phyloP scores from a whole-genome alignment of 2,113 vertebrate species.

The Boulengeromyrus knoepffleri region DNA sequence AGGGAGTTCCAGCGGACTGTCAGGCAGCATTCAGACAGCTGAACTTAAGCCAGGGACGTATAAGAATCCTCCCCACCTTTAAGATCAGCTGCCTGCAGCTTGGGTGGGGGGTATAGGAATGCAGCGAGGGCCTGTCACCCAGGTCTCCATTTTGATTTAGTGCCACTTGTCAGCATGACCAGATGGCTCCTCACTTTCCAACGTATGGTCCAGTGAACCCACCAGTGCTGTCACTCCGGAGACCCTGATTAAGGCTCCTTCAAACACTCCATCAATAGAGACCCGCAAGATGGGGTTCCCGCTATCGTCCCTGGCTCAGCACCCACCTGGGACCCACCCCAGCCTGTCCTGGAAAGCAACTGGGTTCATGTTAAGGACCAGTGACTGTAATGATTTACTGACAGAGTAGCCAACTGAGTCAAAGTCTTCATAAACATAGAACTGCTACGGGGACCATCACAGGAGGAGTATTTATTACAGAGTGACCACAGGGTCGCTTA shows the following conservation, averaged over 20 bases:
- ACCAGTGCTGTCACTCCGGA: slow-evolving; percentile 12
- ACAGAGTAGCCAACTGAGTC: not conserved
- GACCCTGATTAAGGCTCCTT: not conserved
- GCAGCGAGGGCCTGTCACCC: not conserved
- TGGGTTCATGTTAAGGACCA: not conserved
- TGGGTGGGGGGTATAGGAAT: not conserved
- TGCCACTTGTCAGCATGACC: slow-evolving; percentile 27
- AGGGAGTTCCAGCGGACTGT: not conserved
- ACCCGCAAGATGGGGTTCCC: not conserved
- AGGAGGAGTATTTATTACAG: not conserved
- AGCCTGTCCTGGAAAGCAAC: not conserved
- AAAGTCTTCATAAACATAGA: not conserved
- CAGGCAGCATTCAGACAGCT: not conserved
- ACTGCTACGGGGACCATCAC: not conserved
- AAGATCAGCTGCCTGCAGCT: slow-evolving; percentile 22
- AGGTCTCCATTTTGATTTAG: slow-evolving; percentile 25
- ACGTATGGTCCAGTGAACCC: not conserved
- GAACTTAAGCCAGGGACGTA: not conserved
- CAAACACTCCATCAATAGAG: not conserved
- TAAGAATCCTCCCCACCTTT: not conserved
- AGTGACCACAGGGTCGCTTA: not conserved
- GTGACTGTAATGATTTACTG: not conserved
- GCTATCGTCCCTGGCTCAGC: not conserved
- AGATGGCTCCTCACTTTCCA: slow-evolving; percentile 16
- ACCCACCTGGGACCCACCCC: not conserved